Evolutionary conservation across 1,140 invertebrate genomes (phyloP).

Genomic region (Aphelinus atriplicis): DNA sequence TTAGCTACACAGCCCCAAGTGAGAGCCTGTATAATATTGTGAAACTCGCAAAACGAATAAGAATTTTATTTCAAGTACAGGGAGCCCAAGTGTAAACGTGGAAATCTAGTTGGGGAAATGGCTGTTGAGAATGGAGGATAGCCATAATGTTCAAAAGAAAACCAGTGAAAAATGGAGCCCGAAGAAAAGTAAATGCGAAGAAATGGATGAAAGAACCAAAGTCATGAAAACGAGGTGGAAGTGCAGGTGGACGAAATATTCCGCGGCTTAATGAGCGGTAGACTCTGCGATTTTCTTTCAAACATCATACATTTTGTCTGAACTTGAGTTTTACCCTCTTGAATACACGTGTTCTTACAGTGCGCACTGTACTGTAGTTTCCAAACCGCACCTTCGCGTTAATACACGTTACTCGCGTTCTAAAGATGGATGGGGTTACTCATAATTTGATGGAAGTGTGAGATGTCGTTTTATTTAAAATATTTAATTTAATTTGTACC

Average conservation of each 20-base stretch:
- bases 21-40: too few species aligned
- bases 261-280: background rate
- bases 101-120: too few species aligned
- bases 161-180: background rate
- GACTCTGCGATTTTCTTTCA: conserved; percentile 2
- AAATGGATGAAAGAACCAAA: background rate
- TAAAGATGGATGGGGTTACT: conserved; percentile 1
- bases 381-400: background rate
- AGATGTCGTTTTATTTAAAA: too few species aligned
- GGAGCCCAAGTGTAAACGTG: too few species aligned
- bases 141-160: background rate
- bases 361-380: background rate
- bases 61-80: too few species aligned
- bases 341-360: background rate
- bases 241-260: background rate
- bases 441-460: background rate
- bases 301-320: background rate
- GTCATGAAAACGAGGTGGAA: background rate
- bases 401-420: conserved; percentile 3
- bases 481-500: too few species aligned
- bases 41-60: too few species aligned
- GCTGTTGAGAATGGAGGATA: too few species aligned
- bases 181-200: background rate
- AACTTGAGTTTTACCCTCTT: background rate
- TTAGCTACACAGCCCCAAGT: too few species aligned